Evolutionary conservation across 2,797 vertebrate genomes (phyloP).

Genomic region (Xenentodon cancila): DNA sequence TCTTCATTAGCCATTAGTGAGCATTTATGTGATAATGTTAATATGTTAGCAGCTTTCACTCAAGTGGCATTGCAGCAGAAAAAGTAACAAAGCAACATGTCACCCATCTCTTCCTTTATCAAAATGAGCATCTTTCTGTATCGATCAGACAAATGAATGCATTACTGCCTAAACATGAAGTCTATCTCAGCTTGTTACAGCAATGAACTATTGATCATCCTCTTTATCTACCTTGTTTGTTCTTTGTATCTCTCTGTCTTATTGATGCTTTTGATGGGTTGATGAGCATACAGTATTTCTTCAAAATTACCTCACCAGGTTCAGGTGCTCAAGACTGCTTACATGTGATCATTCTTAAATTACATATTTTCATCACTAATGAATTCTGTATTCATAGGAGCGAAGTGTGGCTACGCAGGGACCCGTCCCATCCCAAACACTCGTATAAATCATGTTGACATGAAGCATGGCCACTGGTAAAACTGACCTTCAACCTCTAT

Average conservation of each 20-base stretch:
- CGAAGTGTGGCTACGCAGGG: background rate
- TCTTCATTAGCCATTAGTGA: background rate
- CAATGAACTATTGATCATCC: constrained; percentile 63
- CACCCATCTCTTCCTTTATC: constrained; percentile 19
- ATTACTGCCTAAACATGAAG: constrained; percentile 65
- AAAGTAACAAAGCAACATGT: constrained; percentile 38
- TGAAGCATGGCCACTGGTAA: background rate
- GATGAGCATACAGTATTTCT: background rate
- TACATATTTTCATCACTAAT: background rate
- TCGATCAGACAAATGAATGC: constrained; percentile 56
- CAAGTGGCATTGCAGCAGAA: constrained; percentile 7
- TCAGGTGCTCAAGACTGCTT: background rate
- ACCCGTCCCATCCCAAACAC: background rate
- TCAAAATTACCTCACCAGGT: no score
- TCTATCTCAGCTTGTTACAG: constrained; percentile 45
- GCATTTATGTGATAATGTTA: background rate
- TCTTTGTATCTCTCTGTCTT: constrained; percentile 16
- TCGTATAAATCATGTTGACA: background rate
- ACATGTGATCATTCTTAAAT: background rate
- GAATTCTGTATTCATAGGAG: background rate
- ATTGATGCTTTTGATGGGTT: constrained; percentile 5
- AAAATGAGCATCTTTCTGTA: constrained; percentile 51
- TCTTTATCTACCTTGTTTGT: constrained; percentile 55
- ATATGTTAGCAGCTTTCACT: background rate
- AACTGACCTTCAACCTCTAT: background rate